phyloP scores from a whole-genome alignment of 2,888 invertebrate species.

The Cheilosia soror region DNA sequence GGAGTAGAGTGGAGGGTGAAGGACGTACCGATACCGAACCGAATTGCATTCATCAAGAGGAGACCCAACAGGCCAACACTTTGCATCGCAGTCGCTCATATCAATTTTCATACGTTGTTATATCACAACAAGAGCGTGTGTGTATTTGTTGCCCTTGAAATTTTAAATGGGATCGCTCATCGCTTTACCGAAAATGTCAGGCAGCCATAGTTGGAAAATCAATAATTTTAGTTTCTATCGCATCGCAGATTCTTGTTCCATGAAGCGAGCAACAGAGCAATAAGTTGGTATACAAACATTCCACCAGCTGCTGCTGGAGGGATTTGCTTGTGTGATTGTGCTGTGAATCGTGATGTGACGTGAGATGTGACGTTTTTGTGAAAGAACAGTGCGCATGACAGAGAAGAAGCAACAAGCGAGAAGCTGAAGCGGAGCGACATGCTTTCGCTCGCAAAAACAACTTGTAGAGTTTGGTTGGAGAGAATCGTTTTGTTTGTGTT shows the following conservation, averaged over 20 bases:
- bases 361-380: not conserved
- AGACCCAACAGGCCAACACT: not conserved
- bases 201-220: not conserved
- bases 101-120: not conserved
- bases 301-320: conserved; percentile 19
- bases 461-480: conserved; percentile 56
- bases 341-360: too few relatives aligned
- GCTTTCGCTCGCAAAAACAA: not conserved
- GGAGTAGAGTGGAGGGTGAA: conserved; percentile 10
- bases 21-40: not conserved
- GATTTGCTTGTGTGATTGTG: not conserved
- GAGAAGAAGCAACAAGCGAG: conserved; percentile 19
- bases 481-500: conserved; percentile 3
- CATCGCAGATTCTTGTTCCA: not conserved
- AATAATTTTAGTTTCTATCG: conserved; percentile 5
- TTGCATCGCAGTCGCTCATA: not conserved
- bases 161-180: not conserved
- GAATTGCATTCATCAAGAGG: not conserved
- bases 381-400: conserved; percentile 31
- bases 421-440: not conserved
- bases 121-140: not conserved
- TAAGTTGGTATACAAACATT: not conserved
- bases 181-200: conserved; percentile 20
- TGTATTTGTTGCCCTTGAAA: conserved; percentile 10
- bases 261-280: conserved; percentile 3